phyloP scores from a whole-genome alignment of 2,797 vertebrate genomes.

The Eulemur coronatus region DNA sequence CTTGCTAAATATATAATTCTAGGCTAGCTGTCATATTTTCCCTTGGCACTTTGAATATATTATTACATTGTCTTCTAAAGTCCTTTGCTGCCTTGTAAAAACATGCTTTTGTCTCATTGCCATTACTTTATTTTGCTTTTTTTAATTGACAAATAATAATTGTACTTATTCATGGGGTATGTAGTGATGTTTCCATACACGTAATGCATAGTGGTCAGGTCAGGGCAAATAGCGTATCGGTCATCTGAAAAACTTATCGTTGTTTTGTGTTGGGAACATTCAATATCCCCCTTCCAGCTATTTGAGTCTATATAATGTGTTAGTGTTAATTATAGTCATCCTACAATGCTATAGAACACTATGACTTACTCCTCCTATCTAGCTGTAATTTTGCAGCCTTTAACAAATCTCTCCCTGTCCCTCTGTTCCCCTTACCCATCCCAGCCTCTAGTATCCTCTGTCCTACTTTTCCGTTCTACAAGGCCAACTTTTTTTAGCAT shows the following conservation, averaged over 20 bases:
- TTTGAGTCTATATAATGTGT: background rate
- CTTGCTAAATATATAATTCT: conserved; percentile 28
- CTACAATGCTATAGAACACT: background rate
- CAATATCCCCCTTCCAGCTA: background rate
- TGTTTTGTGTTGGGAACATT: background rate
- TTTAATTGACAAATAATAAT: background rate
- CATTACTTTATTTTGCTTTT: background rate
- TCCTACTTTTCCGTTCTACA: background rate
- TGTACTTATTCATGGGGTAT: background rate
- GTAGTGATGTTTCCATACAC: background rate
- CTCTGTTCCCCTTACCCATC: background rate
- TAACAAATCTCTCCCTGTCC: background rate
- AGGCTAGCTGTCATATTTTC: conserved; percentile 37
- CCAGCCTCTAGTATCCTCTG: background rate
- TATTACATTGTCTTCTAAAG: conserved; percentile 32
- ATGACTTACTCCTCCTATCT: background rate
- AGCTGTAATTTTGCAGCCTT: background rate
- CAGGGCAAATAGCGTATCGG: background rate
- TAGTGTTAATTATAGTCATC: background rate
- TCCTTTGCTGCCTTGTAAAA: background rate
- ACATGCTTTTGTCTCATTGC: background rate
- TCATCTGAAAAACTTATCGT: background rate
- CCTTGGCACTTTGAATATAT: background rate
- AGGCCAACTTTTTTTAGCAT: background rate
- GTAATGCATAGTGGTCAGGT: background rate